Evolutionary conservation across 1,140 invertebrate species (phyloP), one percentile per base, ranked within the genome.

Genomic region (Pteromalus puparum): DNA sequence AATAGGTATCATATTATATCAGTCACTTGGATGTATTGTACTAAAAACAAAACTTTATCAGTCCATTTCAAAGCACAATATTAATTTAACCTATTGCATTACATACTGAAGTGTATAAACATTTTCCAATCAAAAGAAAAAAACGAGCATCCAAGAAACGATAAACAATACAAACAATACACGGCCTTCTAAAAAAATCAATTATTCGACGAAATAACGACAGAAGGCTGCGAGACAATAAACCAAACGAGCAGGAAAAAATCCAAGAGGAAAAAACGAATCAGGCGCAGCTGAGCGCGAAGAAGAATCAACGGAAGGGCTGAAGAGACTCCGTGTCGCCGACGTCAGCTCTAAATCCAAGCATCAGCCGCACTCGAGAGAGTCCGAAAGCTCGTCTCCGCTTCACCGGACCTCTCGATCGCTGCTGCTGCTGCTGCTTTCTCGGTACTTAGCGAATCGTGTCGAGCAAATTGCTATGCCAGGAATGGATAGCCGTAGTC

Each of bases 401-500:
- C 30, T 42, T 34, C 34, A n/a, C 4, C 72, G 18, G 34, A 42
- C 28, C 28, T n/a, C 34, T 76, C 74, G 38, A 48, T 48, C 38
- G 42, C 10, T 61, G 21, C 5, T 61, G 15, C 48, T 53, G 48
- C 48, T 53, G 2, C 48, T 53, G 13, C 53, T 61, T 61, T 61
- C 53, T 21, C 46, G 53, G 76, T 26, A 76, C 74, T 76, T 76
- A 28, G 18, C 53, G 76, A 78, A 78, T 78, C 28, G 74, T 76
- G 42, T 28, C 76, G 53, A 30, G 28, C 28, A 78, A 78, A 78
- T 78, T 78, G 76, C 76, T 65, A 65, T 65, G 76, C 76, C 61
- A 13, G 21, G n/a, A 34, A 74, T 34, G 74, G 42, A 76, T 76
- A 48, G 74, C 28, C 24, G 53, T 21, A n/a, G 7, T 9, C 38